phyloP scores from a whole-genome alignment of 1,140 invertebrate genomes.

The Adoxophyes honmai region DNA sequence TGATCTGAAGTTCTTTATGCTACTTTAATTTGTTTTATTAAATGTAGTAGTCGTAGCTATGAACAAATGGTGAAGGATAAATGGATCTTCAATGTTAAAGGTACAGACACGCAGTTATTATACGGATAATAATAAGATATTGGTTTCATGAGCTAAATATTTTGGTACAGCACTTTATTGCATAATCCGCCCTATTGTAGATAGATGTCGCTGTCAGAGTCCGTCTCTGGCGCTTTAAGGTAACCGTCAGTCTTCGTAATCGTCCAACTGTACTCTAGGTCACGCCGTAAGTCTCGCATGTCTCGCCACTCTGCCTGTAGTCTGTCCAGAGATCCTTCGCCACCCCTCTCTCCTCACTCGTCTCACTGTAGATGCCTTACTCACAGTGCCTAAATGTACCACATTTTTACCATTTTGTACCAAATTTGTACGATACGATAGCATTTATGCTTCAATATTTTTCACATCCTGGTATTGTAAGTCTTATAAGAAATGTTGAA shows the following conservation, averaged over 20 bases:
- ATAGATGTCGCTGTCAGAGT: conserved; percentile 37
- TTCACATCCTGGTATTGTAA: conserved; percentile 58
- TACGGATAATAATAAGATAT: conserved; percentile 40
- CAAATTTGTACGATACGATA: conserved; percentile 65
- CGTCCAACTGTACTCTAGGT: conserved; percentile 3
- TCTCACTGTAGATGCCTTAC: conserved; percentile 78
- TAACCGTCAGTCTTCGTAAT: not conserved
- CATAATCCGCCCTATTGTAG: conserved; percentile 63
- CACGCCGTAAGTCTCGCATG: not conserved
- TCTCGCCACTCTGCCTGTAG: not conserved
- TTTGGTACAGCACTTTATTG: conserved; percentile 67
- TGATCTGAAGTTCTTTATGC: conserved; percentile 58
- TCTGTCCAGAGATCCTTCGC: conserved; percentile 5
- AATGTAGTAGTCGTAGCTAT: conserved; percentile 29
- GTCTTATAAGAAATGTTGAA: conserved; percentile 39
- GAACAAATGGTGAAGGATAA: conserved; percentile 22
- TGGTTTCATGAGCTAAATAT: conserved; percentile 26
- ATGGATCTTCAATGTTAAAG: conserved; percentile 10
- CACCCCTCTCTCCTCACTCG: conserved; percentile 44
- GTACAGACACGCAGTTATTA: conserved; percentile 50
- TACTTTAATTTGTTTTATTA: conserved; percentile 30
- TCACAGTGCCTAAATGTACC: conserved; percentile 77
- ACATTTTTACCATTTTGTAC: conserved; percentile 65
- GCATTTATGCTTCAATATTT: conserved; percentile 57
- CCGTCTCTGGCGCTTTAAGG: not conserved